These are phyloP conservation scores for Phymanthus crucifer DNA, from an alignment of 92 coral and sea anemone species.

Conservation along the genomic window DNA sequence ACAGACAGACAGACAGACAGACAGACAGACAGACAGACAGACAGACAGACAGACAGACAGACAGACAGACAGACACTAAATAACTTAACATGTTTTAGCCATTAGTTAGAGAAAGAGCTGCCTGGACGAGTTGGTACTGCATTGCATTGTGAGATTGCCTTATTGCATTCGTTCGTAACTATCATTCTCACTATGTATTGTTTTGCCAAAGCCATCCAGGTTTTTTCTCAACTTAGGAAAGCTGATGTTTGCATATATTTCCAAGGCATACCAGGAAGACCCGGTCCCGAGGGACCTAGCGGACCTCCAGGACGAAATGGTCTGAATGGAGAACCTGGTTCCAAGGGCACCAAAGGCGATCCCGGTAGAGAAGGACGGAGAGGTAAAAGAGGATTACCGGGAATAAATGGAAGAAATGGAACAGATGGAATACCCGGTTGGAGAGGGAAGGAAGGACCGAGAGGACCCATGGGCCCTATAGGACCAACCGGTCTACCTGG, in stretches of 20 bases:
- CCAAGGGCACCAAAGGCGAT: slow-evolving; percentile 64
- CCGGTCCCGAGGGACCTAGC: slow-evolving; percentile 75
- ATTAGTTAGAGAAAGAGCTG: too few relatives aligned
- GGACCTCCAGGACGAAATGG: slow-evolving; percentile 91
- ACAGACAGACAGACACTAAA: too few relatives aligned
- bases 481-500: slow-evolving; percentile 73
- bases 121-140: too few relatives aligned
- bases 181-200: too few relatives aligned
- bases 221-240: too few relatives aligned
- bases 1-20: too few relatives aligned
- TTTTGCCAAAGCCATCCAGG: too few relatives aligned
- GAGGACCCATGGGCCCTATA: slow-evolving; percentile 73
- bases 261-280: slow-evolving; percentile 75
- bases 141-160: too few relatives aligned
- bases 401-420: slow-evolving; percentile 70
- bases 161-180: too few relatives aligned
- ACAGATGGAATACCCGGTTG: slow-evolving; percentile 82
- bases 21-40: too few relatives aligned
- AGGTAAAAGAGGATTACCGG: slow-evolving; percentile 68
- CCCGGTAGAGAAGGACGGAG: slow-evolving; percentile 66
- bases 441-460: slow-evolving; percentile 80
- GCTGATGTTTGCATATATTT: neutral
- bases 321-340: slow-evolving; percentile 75
- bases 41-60: too few relatives aligned
- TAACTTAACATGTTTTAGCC: too few relatives aligned